These are phyloP conservation scores for Drosophila heteroneura DNA, from an alignment of 2,888 invertebrate genomes.

Conservation along the genomic window DNA sequence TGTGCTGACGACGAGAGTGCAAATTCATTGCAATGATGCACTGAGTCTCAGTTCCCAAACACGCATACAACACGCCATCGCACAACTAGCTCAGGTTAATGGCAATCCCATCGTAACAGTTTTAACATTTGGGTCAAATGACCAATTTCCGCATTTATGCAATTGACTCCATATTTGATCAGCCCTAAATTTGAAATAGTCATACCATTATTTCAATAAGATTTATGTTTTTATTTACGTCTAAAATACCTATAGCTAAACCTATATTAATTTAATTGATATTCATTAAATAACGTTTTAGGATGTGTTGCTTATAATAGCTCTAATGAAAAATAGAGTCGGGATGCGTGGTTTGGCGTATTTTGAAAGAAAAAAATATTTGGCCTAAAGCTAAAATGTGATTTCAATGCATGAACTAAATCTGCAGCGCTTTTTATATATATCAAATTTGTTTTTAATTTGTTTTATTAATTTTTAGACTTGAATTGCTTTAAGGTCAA, in stretches of 20 bases:
- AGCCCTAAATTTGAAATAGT: conserved; percentile 1
- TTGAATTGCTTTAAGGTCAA: not conserved
- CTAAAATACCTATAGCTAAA: not conserved
- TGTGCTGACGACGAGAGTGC: conserved; percentile 68
- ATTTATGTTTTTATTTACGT: not conserved
- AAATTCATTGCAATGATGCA: conserved; percentile 76
- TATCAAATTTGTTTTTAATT: not conserved
- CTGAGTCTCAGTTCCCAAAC: conserved; percentile 1
- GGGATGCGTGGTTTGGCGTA: not conserved
- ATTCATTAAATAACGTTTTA: not conserved
- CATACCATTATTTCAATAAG: conserved; percentile 16
- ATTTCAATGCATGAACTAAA: not conserved
- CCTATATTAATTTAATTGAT: not conserved
- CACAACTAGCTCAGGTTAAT: not conserved
- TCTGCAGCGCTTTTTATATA: not conserved
- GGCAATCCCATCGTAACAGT: not conserved
- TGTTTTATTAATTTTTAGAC: not conserved
- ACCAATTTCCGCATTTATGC: not conserved
- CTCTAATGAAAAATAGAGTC: not conserved
- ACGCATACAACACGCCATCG: conserved; percentile 30
- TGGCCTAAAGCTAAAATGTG: not conserved
- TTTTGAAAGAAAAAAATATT: not conserved
- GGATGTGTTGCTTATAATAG: not conserved
- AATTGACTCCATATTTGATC: conserved; percentile 5
- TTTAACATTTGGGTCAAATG: not conserved